Percentiles rank a stretch among this genome's conserved stretches.
Conservation (phyloP, 2,113 vertebrate genomes). For the Apus apus region DNA sequence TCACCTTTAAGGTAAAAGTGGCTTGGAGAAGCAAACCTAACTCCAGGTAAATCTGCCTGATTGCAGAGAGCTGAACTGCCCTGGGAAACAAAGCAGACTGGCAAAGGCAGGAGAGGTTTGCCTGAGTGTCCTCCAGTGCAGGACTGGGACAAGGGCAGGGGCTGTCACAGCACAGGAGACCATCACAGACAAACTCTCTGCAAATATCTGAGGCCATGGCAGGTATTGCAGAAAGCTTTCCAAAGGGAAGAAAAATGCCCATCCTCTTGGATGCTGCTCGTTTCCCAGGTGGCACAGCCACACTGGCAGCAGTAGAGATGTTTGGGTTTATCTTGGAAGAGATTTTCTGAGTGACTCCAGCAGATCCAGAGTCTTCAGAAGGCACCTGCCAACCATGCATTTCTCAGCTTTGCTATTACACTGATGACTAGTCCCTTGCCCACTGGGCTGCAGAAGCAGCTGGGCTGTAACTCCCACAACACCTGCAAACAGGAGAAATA, state of each 20-base stretch:
- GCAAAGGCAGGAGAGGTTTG: background rate
- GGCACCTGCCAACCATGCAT: background rate
- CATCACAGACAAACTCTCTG: background rate
- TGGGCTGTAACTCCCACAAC: background rate
- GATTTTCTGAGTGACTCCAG: background rate
- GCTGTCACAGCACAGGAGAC: background rate
- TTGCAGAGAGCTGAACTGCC: background rate
- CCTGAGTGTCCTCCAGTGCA: background rate
- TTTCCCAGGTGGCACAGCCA: background rate
- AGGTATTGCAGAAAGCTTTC: background rate
- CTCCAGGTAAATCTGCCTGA: background rate
- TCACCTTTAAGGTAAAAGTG: background rate
- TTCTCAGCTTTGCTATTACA: background rate
- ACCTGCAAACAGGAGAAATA: rapidly evolving
- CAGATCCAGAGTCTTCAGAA: background rate
- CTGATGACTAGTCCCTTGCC: background rate
- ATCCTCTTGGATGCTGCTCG: background rate
- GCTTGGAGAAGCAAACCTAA: background rate
- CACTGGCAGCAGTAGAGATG: background rate
- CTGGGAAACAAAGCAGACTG: background rate
- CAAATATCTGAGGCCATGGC: background rate
- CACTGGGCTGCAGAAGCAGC: background rate
- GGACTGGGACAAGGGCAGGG: background rate
- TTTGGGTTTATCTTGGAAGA: background rate
- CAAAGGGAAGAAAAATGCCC: background rate